These are phyloP conservation scores for Odontomachus brunneus DNA, from an alignment of 1,140 invertebrate genomes.

Conservation along the genomic window DNA sequence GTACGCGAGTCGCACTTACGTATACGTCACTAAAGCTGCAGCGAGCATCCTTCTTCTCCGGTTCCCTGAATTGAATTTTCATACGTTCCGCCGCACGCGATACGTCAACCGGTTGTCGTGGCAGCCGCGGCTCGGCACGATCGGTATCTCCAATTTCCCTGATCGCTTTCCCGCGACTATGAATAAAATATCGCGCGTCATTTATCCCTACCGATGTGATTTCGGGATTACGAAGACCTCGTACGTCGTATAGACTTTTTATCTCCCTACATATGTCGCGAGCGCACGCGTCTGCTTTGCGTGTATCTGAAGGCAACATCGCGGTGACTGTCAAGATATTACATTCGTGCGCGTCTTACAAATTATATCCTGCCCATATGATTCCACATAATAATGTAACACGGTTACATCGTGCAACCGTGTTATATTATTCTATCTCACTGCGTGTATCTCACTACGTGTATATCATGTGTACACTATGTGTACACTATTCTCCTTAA, in stretches of 20 bases:
- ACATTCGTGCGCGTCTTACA: no score
- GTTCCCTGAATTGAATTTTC: slow-evolving; percentile 65
- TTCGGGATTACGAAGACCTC: background rate
- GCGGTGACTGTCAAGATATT: no score
- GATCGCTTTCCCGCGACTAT: slow-evolving; percentile 56
- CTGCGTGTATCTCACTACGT: no score
- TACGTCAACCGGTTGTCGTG: slow-evolving; percentile 45
- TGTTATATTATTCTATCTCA: no score
- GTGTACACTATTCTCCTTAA: no score
- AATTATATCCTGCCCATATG: no score
- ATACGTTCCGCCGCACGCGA: slow-evolving; percentile 45
- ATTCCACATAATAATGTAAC: no score
- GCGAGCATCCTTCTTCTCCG: slow-evolving; percentile 10
- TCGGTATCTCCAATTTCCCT: slow-evolving; percentile 63
- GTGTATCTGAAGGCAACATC: no score
- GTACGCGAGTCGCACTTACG: slow-evolving; percentile 30
- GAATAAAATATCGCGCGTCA: slow-evolving; percentile 67
- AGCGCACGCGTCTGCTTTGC: no score
- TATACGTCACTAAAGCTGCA: slow-evolving; percentile 12
- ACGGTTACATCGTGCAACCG: no score
- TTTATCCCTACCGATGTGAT: slow-evolving; percentile 28
- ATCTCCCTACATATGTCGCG: no score
- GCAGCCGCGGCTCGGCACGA: background rate
- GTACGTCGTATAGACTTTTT: background rate
- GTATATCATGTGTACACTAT: no score